Conservation (phyloP, 2,797 vertebrate species). For the Spinus olivaceus region DNA sequence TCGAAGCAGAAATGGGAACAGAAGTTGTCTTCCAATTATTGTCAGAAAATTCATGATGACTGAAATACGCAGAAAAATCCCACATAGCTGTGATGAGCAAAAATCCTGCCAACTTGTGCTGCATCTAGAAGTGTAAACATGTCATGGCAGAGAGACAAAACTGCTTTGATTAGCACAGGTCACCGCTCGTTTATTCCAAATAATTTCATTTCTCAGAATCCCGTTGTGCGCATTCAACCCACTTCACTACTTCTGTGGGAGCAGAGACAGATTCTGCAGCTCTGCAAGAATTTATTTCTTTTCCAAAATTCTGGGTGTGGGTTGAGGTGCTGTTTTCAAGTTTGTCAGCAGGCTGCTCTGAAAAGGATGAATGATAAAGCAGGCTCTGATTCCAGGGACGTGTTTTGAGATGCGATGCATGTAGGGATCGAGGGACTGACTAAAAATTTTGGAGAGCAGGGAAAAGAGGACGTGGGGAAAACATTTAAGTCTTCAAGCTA, state of each 20-base stretch:
- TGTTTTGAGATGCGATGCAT: background rate
- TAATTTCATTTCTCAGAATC: background rate
- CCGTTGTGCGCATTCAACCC: background rate
- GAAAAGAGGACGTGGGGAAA: background rate
- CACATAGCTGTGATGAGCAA: background rate
- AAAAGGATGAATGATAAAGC: background rate
- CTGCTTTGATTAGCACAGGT: background rate
- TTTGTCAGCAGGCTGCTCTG: background rate
- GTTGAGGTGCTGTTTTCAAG: background rate
- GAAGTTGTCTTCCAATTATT: background rate
- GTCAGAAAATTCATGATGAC: background rate
- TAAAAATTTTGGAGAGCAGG: background rate
- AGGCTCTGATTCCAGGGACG: background rate
- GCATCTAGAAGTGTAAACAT: background rate
- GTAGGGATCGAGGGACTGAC: background rate
- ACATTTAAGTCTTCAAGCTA: background rate
- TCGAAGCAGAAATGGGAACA: background rate
- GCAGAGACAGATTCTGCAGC: background rate
- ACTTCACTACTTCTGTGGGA: background rate
- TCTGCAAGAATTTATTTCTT: background rate
- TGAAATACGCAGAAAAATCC: background rate
- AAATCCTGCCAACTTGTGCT: background rate
- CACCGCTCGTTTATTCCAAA: background rate
- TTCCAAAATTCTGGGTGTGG: background rate
- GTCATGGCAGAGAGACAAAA: background rate